Evolutionary conservation across 2,113 vertebrate species (phyloP).

Genomic region (Equus quagga): DNA sequence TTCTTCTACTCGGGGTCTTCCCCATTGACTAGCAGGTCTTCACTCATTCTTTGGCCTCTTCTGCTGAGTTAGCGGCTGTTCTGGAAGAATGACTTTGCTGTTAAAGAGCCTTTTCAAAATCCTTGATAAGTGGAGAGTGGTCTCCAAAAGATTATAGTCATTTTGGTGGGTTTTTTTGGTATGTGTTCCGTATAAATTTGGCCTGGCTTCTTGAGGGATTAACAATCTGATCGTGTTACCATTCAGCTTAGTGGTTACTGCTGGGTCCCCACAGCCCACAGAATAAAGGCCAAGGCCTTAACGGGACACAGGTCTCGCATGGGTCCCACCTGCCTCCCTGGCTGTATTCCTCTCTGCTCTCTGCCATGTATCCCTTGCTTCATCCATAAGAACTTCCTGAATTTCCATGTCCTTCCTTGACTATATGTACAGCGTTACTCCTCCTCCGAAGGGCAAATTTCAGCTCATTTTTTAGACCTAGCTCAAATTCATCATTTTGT

Average conservation of each 20-base stretch:
- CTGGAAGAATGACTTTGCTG: background rate
- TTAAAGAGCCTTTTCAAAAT: slow-evolving; percentile 43
- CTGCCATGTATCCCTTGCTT: background rate
- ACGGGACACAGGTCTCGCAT: background rate
- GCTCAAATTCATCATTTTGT: background rate
- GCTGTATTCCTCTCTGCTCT: background rate
- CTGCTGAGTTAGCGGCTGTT: background rate
- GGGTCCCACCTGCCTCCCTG: background rate
- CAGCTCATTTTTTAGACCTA: background rate
- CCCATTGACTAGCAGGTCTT: background rate
- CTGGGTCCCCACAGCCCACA: background rate
- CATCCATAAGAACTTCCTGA: background rate
- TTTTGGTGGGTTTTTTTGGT: background rate
- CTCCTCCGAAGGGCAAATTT: background rate
- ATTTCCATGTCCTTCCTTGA: background rate
- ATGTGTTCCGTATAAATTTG: background rate
- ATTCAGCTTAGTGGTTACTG: background rate
- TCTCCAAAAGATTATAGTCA: slow-evolving; percentile 38
- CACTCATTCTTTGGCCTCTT: background rate
- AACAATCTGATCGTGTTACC: background rate
- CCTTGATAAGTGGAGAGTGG: slow-evolving; percentile 7
- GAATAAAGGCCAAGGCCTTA: background rate
- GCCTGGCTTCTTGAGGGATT: slow-evolving; percentile 10
- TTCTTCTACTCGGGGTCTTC: background rate
- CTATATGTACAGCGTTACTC: background rate